Conservation (phyloP, 2,888 invertebrate genomes). For the Emmelina monodactyla region DNA sequence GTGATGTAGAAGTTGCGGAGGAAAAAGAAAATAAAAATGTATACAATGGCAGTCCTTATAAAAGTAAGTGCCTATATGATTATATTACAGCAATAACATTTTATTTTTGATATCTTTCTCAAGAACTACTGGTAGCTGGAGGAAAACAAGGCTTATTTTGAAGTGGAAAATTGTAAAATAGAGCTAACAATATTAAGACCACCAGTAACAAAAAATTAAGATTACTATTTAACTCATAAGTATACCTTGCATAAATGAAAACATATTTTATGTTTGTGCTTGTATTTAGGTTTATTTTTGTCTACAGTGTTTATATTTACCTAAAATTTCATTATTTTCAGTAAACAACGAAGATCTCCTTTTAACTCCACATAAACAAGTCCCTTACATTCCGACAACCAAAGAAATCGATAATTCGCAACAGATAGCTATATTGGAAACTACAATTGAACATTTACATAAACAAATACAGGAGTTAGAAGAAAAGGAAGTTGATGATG, state of each 20-base stretch:
- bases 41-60: constrained; percentile 4
- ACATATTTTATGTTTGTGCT: too few species aligned
- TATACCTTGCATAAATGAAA: too few species aligned
- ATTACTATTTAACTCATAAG: too few species aligned
- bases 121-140: not conserved
- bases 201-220: too few species aligned
- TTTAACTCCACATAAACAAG: constrained; percentile 16
- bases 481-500: constrained; percentile 23
- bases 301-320: too few species aligned
- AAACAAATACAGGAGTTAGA: constrained; percentile 23
- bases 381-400: not conserved
- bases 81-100: not conserved
- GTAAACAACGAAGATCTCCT: too few species aligned
- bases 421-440: constrained; percentile 21
- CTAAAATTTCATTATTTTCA: too few species aligned
- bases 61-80: constrained; percentile 2
- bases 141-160: too few species aligned
- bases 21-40: constrained; percentile 3
- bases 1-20: constrained; percentile 9
- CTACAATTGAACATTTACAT: constrained; percentile 22
- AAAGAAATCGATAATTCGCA: not conserved
- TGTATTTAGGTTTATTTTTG: too few species aligned
- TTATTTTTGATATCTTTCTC: not conserved
- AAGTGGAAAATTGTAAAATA: too few species aligned
- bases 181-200: too few species aligned